These are phyloP conservation scores for Forficula auricularia DNA, from an alignment of 1,140 invertebrate genomes.

Conservation along the genomic window DNA sequence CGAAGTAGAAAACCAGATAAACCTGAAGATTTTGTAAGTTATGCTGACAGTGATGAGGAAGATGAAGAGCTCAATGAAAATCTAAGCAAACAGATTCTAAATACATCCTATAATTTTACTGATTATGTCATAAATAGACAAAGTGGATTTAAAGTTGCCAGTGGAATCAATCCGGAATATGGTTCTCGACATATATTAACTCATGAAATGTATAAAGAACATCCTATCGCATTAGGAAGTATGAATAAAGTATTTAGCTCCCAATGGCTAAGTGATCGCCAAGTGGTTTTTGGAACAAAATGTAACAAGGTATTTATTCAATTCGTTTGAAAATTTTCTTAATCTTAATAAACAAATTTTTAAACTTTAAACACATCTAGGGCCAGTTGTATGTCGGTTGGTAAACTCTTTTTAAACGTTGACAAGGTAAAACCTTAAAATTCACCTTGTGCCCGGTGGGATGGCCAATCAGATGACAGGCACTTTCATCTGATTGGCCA, in stretches of 20 bases:
- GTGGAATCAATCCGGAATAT: slow-evolving; percentile 56
- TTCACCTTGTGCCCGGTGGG: no score
- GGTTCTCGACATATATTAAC: slow-evolving; percentile 70
- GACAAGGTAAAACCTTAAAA: no score
- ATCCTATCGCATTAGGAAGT: slow-evolving; percentile 58
- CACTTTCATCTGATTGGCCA: no score
- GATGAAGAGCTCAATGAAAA: slow-evolving; percentile 45
- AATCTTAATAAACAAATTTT: slow-evolving; percentile 26
- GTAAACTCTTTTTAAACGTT: no score
- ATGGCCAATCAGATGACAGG: no score
- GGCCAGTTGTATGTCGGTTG: no score
- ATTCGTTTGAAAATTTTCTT: slow-evolving; percentile 12
- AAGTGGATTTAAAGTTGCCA: slow-evolving; percentile 46
- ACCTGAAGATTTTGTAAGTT: slow-evolving; percentile 73
- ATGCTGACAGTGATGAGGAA: slow-evolving; percentile 70
- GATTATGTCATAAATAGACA: slow-evolving; percentile 65
- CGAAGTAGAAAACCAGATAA: slow-evolving; percentile 60
- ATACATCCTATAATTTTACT: slow-evolving; percentile 68
- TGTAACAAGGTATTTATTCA: slow-evolving; percentile 66
- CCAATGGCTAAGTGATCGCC: slow-evolving; percentile 84
- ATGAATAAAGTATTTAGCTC: slow-evolving; percentile 95
- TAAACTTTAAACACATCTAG: no score
- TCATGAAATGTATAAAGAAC: slow-evolving; percentile 74
- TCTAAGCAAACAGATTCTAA: slow-evolving; percentile 49
- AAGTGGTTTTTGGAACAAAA: slow-evolving; percentile 90